A percentile compares a stretch with the other conserved stretches of the same genome.
These are phyloP conservation scores for Psilanteris sp. DNA, from an alignment of 1,140 invertebrate genomes.

Conservation along the genomic window DNA sequence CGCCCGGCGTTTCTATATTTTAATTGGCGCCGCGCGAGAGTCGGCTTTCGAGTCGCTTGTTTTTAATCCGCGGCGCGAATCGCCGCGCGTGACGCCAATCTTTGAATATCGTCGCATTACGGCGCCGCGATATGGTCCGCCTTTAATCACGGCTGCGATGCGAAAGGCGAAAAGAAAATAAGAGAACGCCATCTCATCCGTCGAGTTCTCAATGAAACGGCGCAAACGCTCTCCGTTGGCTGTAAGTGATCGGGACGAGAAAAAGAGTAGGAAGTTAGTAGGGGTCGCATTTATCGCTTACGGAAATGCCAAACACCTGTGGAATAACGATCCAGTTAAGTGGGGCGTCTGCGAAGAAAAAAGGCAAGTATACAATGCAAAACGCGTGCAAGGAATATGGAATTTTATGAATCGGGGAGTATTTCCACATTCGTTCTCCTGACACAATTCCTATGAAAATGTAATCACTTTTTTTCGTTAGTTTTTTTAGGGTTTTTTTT, in stretches of 20 bases:
- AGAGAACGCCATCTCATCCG: constrained; percentile 56
- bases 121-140: constrained; percentile 33
- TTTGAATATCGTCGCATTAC: constrained; percentile 48
- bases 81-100: too few relatives aligned
- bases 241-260: constrained; percentile 75
- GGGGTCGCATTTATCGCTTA: constrained; percentile 79
- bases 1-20: too few relatives aligned
- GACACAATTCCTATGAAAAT: constrained; percentile 47
- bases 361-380: constrained; percentile 68
- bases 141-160: constrained; percentile 48
- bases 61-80: too few relatives aligned
- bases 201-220: constrained; percentile 64
- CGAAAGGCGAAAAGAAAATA: constrained; percentile 57
- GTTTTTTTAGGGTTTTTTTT: too few relatives aligned
- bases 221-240: constrained; percentile 64
- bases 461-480: too few relatives aligned
- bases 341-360: constrained; percentile 77
- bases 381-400: constrained; percentile 64
- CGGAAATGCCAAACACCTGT: constrained; percentile 80
- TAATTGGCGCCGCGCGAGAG: too few relatives aligned
- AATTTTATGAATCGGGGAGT: constrained; percentile 57
- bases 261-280: constrained; percentile 71
- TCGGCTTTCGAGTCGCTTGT: too few relatives aligned
- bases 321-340: constrained; percentile 78
- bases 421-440: constrained; percentile 44